These are phyloP conservation scores for Parotocinclus haroldoi DNA, from an alignment of 2,797 vertebrate species.

Conservation along the genomic window DNA sequence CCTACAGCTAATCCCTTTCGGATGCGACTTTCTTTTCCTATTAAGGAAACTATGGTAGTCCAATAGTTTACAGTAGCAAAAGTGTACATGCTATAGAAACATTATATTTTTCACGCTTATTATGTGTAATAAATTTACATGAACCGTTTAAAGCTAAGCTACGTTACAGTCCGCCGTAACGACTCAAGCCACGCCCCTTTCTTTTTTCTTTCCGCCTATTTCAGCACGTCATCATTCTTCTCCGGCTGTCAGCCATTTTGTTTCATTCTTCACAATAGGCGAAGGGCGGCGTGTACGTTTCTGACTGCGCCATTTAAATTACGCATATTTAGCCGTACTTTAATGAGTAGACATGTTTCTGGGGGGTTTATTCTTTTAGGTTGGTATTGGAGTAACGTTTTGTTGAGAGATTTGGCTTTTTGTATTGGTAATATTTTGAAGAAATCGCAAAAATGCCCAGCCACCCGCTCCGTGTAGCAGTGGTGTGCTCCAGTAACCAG, in stretches of 20 bases:
- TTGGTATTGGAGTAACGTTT: not conserved
- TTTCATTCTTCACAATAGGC: conserved; percentile 48
- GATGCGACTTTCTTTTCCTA: no score
- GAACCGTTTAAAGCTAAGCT: no score
- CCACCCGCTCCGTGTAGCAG: conserved; percentile 94
- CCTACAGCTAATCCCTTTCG: no score
- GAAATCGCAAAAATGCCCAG: conserved; percentile 81
- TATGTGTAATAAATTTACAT: not conserved
- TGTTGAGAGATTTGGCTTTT: not conserved
- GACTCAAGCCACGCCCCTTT: no score
- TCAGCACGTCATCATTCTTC: not conserved
- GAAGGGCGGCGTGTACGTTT: no score
- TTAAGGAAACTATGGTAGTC: no score
- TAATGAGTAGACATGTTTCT: not conserved
- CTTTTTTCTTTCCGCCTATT: not conserved
- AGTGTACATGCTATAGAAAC: conserved; percentile 40
- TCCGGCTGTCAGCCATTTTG: conserved; percentile 69
- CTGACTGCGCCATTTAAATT: not conserved
- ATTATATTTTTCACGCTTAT: conserved; percentile 35
- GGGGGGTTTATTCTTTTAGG: not conserved
- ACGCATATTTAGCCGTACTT: not conserved
- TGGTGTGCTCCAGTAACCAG: conserved; percentile 99
- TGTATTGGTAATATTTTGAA: conserved; percentile 1
- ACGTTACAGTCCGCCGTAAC: no score
- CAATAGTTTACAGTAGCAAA: no score